Evolutionary conservation across 2,113 vertebrate species (phyloP).

Genomic region (Tauraco erythrolophus): DNA sequence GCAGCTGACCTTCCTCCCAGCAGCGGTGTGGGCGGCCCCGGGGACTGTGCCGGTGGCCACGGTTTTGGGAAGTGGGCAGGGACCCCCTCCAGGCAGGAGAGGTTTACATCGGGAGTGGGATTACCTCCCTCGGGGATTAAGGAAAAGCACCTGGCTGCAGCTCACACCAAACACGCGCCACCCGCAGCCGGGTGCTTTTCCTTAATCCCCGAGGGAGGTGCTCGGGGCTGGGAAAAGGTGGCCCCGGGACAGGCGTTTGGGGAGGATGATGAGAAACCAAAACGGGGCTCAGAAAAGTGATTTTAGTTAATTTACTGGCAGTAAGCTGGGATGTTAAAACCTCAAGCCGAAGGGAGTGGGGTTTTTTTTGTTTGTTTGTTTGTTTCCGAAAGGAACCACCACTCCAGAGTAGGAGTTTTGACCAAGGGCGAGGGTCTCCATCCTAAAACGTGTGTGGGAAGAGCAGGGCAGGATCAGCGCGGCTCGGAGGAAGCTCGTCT

Average conservation of each 20-base stretch:
- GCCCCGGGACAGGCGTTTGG: fast-evolving
- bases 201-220: fast-evolving
- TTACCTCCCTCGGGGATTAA: no score
- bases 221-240: background rate
- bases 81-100: no score
- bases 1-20: background rate
- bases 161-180: no score
- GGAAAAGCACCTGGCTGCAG: no score
- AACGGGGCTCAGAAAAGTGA: background rate
- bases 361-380: no score
- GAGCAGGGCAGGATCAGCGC: fast-evolving
- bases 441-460: fast-evolving
- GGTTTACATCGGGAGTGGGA: background rate
- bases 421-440: no score
- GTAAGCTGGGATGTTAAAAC: background rate
- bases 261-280: background rate
- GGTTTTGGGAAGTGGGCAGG: background rate
- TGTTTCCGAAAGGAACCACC: background rate
- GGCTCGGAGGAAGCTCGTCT: background rate
- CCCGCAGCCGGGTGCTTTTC: background rate
- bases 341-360: fast-evolving
- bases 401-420: background rate
- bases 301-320: no score
- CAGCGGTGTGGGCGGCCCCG: background rate
- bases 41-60: background rate